phyloP scores from a whole-genome alignment of 2,113 vertebrate genomes.

The Actinemys pallida region DNA sequence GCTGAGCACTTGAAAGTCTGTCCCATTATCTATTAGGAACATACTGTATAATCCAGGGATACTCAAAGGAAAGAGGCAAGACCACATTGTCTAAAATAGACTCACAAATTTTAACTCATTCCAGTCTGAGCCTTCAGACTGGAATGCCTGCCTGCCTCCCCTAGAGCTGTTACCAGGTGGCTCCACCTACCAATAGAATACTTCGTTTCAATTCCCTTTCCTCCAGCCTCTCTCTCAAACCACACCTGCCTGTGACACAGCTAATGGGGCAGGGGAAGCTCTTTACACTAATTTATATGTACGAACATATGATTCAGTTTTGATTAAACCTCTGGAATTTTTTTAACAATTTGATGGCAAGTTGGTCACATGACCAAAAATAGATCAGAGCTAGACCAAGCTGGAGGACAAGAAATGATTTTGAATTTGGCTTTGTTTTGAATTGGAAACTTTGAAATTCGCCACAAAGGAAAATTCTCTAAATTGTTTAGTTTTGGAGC shows the following conservation, averaged over 20 bases:
- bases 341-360: neutral
- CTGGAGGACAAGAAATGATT: neutral
- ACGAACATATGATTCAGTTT: neutral
- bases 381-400: neutral
- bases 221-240: neutral
- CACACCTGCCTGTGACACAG: neutral
- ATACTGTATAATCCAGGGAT: neutral
- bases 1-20: neutral
- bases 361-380: neutral
- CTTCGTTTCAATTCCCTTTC: neutral
- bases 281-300: neutral
- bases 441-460: neutral
- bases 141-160: neutral
- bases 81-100: neutral
- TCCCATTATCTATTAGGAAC: neutral
- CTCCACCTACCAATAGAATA: neutral
- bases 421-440: neutral
- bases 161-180: neutral
- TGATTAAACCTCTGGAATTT: neutral
- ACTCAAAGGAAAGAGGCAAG: neutral
- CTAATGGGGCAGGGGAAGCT: neutral
- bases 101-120: neutral
- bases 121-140: neutral
- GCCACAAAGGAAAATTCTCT: neutral
- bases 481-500: too few species aligned